Percentiles rank a stretch among this genome's conserved stretches.
These are phyloP conservation scores for Alectura lathami DNA, from an alignment of 2,113 vertebrate species.

Conservation along the genomic window DNA sequence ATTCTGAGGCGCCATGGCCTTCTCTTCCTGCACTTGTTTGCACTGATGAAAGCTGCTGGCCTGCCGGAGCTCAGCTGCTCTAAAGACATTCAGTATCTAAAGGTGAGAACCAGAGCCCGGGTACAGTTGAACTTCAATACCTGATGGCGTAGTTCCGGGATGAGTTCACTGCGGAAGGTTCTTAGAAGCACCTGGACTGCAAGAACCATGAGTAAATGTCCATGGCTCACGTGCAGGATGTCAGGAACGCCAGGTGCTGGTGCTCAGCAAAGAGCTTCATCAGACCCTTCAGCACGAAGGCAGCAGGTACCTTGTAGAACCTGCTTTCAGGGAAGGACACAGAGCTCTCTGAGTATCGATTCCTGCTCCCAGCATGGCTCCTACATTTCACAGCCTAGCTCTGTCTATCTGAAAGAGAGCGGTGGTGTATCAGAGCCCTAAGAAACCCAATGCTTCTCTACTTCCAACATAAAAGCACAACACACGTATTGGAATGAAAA, in stretches of 20 bases:
- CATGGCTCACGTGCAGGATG: fast-evolving
- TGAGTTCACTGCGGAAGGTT: neutral
- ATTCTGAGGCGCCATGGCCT: constrained; percentile 92
- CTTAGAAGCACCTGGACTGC: neutral
- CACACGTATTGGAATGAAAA: neutral
- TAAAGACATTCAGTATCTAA: constrained; percentile 98
- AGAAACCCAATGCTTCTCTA: neutral
- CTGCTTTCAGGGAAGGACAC: neutral
- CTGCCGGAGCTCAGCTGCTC: constrained; percentile 95
- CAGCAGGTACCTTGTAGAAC: neutral
- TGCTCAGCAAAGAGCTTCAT: neutral
- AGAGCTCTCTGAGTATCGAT: neutral
- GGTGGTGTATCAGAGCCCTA: neutral
- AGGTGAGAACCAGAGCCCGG: constrained; percentile 74
- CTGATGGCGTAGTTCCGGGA: neutral
- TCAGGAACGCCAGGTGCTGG: neutral
- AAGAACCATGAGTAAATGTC: fast-evolving
- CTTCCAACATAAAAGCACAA: neutral
- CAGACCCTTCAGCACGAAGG: neutral
- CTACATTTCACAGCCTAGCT: too few relatives aligned
- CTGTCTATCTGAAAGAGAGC: neutral
- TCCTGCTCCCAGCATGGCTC: neutral
- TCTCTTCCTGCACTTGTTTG: constrained; percentile 95
- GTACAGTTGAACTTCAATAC: fast-evolving
- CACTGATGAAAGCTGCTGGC: constrained; percentile 96